Conservation (phyloP, 1,140 invertebrate species). For the Conus betulinus region DNA sequence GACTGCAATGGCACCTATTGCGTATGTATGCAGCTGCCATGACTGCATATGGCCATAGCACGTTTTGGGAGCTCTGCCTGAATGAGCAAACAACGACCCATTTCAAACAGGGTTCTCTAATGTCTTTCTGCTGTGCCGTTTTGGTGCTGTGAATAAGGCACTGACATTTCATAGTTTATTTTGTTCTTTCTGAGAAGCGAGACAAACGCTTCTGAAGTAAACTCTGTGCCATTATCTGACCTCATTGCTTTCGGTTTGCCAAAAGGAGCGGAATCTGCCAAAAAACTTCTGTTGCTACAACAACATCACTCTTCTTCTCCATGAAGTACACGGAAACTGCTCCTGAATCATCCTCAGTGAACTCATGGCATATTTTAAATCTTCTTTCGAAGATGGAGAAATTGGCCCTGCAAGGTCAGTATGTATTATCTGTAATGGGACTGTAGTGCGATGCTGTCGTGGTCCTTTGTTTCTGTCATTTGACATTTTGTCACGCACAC, state of each 20-base stretch:
- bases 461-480: background rate
- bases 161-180: slow-evolving; percentile 27
- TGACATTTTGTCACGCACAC: slow-evolving; percentile 12
- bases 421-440: slow-evolving; percentile 32
- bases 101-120: slow-evolving; percentile 41
- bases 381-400: slow-evolving; percentile 31
- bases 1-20: slow-evolving; percentile 45
- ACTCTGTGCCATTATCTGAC: slow-evolving; percentile 8
- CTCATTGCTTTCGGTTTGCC: background rate
- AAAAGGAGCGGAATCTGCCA: slow-evolving; percentile 32
- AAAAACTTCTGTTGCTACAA: too few species aligned
- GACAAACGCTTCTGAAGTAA: slow-evolving; percentile 30
- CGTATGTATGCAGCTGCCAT: slow-evolving; percentile 50
- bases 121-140: slow-evolving; percentile 38
- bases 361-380: slow-evolving; percentile 38
- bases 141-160: slow-evolving; percentile 36
- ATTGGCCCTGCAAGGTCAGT: slow-evolving; percentile 38
- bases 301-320: slow-evolving; percentile 38
- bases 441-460: background rate
- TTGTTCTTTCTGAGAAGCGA: background rate
- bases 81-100: slow-evolving; percentile 43
- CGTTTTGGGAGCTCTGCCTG: slow-evolving; percentile 49
- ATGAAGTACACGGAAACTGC: slow-evolving; percentile 40
- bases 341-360: slow-evolving; percentile 39
- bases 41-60: slow-evolving; percentile 58